Conservation (phyloP, 2,797 vertebrate species). For the Melanotaenia trifasciata region DNA sequence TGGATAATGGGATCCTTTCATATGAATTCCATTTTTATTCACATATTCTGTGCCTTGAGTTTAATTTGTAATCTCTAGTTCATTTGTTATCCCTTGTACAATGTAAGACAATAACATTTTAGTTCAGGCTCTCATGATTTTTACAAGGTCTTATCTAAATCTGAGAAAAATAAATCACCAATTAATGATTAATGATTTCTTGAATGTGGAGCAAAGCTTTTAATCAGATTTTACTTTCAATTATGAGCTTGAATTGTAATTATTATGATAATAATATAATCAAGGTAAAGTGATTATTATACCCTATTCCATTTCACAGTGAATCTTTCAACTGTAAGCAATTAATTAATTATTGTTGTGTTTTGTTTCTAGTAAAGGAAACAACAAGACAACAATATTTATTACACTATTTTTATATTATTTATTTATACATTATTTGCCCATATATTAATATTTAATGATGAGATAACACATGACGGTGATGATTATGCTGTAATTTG, state of each 20-base stretch:
- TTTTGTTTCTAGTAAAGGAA: too few species aligned
- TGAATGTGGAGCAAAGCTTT: not conserved
- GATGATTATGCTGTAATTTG: not conserved
- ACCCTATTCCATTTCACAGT: not conserved
- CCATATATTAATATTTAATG: too few species aligned
- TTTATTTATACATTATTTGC: too few species aligned
- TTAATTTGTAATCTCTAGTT: slow-evolving; percentile 16
- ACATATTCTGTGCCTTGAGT: slow-evolving; percentile 5
- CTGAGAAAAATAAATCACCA: not conserved
- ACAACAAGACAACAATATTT: too few species aligned
- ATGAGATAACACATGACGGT: not conserved
- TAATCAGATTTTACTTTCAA: not conserved
- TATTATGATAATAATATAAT: not conserved
- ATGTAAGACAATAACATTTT: not conserved
- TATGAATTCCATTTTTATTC: slow-evolving; percentile 15
- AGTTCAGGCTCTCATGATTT: not conserved
- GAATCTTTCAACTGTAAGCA: too few species aligned
- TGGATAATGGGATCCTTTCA: slow-evolving; percentile 16
- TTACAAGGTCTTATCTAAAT: not conserved
- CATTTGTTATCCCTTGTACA: not conserved
- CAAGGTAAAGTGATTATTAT: not conserved
- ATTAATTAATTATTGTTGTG: too few species aligned
- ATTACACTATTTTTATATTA: too few species aligned
- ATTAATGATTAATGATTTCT: not conserved
- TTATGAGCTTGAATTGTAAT: not conserved